Evolutionary conservation across 2,888 invertebrate genomes (phyloP).

Genomic region (Ichneumoninae sp.): DNA sequence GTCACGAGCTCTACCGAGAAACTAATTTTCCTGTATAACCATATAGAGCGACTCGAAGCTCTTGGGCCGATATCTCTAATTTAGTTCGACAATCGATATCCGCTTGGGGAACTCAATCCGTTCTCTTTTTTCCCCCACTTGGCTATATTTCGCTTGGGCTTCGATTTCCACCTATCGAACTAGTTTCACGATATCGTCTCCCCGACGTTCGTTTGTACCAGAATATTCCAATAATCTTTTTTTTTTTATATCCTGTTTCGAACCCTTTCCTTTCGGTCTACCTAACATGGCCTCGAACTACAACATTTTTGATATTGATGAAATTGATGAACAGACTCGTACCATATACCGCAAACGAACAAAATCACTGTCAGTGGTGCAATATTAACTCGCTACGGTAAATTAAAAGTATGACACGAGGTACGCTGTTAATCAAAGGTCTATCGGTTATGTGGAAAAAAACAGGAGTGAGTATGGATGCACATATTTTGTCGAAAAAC

Average conservation of each 20-base stretch:
- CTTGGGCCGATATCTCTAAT: conserved; percentile 61
- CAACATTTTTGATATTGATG: conserved; percentile 41
- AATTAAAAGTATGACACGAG: conserved; percentile 13
- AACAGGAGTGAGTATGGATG: not conserved
- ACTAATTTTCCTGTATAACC: conserved; percentile 51
- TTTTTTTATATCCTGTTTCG: conserved; percentile 30
- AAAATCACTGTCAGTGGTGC: not conserved
- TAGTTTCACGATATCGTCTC: conserved; percentile 33
- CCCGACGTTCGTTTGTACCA: conserved; percentile 32
- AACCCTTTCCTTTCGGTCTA: not conserved
- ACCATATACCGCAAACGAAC: not conserved
- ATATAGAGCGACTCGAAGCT: conserved; percentile 23
- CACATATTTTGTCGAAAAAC: not conserved
- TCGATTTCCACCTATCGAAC: conserved; percentile 50
- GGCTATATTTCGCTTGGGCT: conserved; percentile 26
- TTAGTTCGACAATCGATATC: conserved; percentile 61
- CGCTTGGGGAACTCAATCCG: conserved; percentile 27
- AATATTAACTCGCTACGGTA: conserved; percentile 31
- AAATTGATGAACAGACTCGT: conserved; percentile 27
- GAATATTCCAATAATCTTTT: conserved; percentile 58
- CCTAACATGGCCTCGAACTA: conserved; percentile 13
- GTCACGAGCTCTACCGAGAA: conserved; percentile 41
- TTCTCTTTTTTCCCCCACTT: conserved; percentile 23
- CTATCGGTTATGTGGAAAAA: no score
- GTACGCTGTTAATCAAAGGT: conserved; percentile 19